A percentile compares a stretch with the other conserved stretches of the same genome.
These are phyloP conservation scores for Mesoclemmys tuberculata DNA, from an alignment of 2,113 vertebrate species.

Conservation along the genomic window DNA sequence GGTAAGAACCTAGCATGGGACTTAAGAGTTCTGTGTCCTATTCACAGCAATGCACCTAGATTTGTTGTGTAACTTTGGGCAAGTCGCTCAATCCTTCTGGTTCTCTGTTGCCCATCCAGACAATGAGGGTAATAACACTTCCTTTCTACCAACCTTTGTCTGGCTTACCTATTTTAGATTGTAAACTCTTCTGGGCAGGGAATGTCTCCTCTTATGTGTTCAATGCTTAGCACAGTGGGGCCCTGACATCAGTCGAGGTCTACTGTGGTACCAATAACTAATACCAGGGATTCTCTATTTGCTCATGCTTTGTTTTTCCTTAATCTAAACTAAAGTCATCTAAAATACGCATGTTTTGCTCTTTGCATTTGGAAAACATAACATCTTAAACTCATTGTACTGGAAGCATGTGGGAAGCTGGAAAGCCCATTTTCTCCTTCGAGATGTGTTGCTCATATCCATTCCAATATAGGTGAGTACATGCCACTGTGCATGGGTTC, in stretches of 20 bases:
- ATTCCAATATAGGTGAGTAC: too few relatives aligned
- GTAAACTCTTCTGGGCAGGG: not conserved
- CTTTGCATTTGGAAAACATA: not conserved
- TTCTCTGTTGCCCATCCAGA: not conserved
- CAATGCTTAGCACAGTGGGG: not conserved
- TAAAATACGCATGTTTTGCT: not conserved
- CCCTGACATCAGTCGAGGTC: not conserved
- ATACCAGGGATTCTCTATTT: not conserved
- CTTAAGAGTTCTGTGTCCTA: not conserved
- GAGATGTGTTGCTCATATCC: too few relatives aligned
- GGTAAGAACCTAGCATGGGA: not conserved
- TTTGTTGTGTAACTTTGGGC: not conserved
- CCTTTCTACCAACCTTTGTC: not conserved
- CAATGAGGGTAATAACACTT: not conserved
- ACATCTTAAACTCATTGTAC: not conserved
- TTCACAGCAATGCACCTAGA: not conserved
- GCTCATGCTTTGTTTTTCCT: constrained; percentile 1
- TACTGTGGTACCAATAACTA: not conserved
- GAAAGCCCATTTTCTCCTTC: not conserved
- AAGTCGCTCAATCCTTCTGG: not conserved
- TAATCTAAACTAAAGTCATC: constrained; percentile 6
- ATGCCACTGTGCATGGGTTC: too few relatives aligned
- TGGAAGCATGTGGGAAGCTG: accelerated
- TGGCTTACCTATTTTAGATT: not conserved
- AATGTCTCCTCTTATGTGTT: not conserved